phyloP scores from a whole-genome alignment of 2,113 vertebrate genomes.

The Melanotaenia duboulayi region DNA sequence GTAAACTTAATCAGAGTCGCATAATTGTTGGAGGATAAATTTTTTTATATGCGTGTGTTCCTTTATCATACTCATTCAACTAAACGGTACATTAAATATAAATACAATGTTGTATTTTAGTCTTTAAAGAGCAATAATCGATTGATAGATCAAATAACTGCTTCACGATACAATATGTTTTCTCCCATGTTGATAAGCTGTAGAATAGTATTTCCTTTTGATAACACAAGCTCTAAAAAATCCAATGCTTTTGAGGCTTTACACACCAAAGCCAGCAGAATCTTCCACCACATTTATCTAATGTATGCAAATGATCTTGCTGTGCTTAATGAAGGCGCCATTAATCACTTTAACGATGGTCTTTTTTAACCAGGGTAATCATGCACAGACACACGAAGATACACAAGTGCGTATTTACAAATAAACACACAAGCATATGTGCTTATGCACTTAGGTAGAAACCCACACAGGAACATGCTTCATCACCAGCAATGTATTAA shows the following conservation, averaged over 20 bases:
- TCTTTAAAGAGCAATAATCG: constrained; percentile 1
- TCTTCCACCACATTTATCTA: constrained; percentile 79
- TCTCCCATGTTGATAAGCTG: background rate
- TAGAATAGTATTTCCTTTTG: constrained; percentile 28
- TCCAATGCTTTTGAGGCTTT: constrained; percentile 48
- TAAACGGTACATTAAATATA: constrained; percentile 3
- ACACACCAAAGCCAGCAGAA: constrained; percentile 67
- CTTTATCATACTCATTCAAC: constrained; percentile 25
- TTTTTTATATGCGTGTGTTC: background rate
- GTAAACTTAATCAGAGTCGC: constrained; percentile 26
- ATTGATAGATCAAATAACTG: background rate
- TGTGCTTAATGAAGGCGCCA: constrained; percentile 83
- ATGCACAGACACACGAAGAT: constrained; percentile 43
- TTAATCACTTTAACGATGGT: constrained; percentile 85
- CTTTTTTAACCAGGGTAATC: constrained; percentile 83
- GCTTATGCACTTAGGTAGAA: constrained; percentile 6
- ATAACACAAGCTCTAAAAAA: background rate
- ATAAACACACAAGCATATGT: constrained; percentile 31
- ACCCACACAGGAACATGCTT: constrained; percentile 38
- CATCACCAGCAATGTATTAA: constrained; percentile 39
- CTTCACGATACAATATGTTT: background rate
- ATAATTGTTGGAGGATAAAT: constrained; percentile 4
- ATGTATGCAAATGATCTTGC: constrained; percentile 85
- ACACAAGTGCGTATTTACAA: background rate
- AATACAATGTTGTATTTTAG: background rate